Evolutionary conservation across 2,888 invertebrate species (phyloP), one percentile per base, ranked within the genome.

Genomic region (Ectropis crepuscularia): DNA sequence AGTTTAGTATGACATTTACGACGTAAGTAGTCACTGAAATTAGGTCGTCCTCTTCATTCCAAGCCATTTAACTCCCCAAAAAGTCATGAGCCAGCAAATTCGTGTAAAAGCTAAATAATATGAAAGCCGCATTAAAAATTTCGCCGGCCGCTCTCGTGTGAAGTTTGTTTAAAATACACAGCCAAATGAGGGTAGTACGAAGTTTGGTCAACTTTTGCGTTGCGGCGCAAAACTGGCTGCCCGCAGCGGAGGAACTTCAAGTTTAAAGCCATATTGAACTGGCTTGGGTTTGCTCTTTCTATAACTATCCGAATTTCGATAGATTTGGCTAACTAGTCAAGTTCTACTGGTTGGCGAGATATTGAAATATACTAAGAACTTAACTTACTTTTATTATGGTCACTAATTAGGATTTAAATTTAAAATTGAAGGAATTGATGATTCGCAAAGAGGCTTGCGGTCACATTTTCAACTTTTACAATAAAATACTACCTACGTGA

Each of bases 91-190:
- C 38, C 47, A 28, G 28, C 47, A 41, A 9, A 47, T 60, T 55
- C 43, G 12, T 38, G 51, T 48, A 47, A 55, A 61, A 55, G 36
- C 37, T 5, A 54, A 59, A 55, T 60, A 60, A 55, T 57, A 51
- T 60, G 57, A 48, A 60, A 64, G 63, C 60, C 51, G 59, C 46
- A 60, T 61, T 55, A 51, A 61, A 63, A 50, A 57, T 61, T 57
- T 42, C n/a, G 51, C 43, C 48, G 51, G 50, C 54, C 54, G 42
- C 54, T 54, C 48, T 54, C 55, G 12, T 61, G 28, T 54, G 36
- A 61, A 61, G 61, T 59, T 65, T 54, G 54, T 60, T 54, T 61
- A 54, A 57, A 63, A 57, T 64, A 57, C 47, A 55, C 64, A 53
- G 50, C 61, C 36, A 57, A 61, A 58, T 62, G 61, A 54, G 58